These are phyloP conservation scores for Catocala sponsa DNA, from an alignment of 2,888 invertebrate species.

Conservation along the genomic window DNA sequence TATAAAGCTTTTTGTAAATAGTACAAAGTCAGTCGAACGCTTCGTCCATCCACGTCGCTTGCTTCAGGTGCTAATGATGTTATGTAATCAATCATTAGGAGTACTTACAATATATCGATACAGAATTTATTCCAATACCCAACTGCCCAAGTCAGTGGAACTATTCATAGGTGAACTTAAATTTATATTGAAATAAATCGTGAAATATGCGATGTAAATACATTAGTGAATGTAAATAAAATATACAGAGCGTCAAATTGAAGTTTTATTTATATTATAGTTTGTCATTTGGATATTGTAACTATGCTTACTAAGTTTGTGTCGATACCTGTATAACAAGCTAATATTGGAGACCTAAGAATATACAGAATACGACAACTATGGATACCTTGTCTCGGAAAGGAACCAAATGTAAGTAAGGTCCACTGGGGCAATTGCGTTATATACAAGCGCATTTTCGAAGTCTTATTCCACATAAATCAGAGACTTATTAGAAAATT, in stretches of 20 bases:
- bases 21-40: conserved; percentile 65
- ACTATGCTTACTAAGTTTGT: too few relatives aligned
- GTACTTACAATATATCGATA: conserved; percentile 33
- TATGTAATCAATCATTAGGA: conserved; percentile 32
- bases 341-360: too few relatives aligned
- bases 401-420: too few relatives aligned
- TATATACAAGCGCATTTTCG: too few relatives aligned
- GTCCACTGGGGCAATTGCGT: too few relatives aligned
- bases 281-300: not conserved
- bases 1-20: conserved; percentile 49
- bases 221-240: conserved; percentile 79
- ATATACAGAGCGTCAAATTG: conserved; percentile 57
- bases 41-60: conserved; percentile 74
- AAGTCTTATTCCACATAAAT: too few relatives aligned
- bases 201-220: conserved; percentile 78
- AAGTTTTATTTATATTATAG: conserved; percentile 30
- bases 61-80: conserved; percentile 70
- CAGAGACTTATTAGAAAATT: too few relatives aligned
- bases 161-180: conserved; percentile 44
- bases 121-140: conserved; percentile 48
- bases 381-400: too few relatives aligned
- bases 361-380: too few relatives aligned
- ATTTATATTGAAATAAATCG: conserved; percentile 49
- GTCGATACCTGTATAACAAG: too few relatives aligned
- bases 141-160: conserved; percentile 55